Conservation (phyloP, 2,888 invertebrate species). For the Cancer borealis region DNA sequence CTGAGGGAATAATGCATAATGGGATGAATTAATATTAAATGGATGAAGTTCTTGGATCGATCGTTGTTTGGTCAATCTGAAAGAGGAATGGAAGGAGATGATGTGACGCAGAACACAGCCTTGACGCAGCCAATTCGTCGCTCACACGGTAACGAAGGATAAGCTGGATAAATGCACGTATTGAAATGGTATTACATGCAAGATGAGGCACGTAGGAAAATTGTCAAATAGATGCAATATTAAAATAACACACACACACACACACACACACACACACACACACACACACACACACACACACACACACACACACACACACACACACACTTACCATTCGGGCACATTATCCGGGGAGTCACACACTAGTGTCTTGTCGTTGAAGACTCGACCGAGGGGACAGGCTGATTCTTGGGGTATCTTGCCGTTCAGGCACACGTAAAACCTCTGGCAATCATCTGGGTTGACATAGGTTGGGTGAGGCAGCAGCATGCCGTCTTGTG, state of each 20-base stretch:
- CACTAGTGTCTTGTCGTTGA: constrained; percentile 90
- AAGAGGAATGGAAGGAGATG: neutral
- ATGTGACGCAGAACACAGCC: neutral
- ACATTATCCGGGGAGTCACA: constrained; percentile 81
- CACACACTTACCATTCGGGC: constrained; percentile 76
- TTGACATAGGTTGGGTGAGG: constrained; percentile 93
- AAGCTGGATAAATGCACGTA: neutral
- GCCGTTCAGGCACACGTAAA: constrained; percentile 93
- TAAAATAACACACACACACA: neutral
- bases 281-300: constrained; percentile 1
- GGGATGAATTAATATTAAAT: neutral
- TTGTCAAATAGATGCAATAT: neutral
- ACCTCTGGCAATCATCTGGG: constrained; percentile 92
- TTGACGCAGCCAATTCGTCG: neutral
- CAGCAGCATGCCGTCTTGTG: constrained; percentile 86
- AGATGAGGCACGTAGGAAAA: neutral
- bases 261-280: constrained; percentile 44
- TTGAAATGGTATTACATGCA: neutral
- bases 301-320: constrained; percentile 17
- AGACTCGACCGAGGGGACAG: constrained; percentile 92
- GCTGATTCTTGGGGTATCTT: constrained; percentile 92
- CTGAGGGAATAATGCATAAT: neutral
- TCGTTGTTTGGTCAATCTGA: neutral
- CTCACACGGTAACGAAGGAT: neutral
- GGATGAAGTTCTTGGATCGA: neutral